Evolutionary conservation across 2,888 invertebrate genomes (phyloP).

Genomic region (Imbricaverruca yamaguchii): DNA sequence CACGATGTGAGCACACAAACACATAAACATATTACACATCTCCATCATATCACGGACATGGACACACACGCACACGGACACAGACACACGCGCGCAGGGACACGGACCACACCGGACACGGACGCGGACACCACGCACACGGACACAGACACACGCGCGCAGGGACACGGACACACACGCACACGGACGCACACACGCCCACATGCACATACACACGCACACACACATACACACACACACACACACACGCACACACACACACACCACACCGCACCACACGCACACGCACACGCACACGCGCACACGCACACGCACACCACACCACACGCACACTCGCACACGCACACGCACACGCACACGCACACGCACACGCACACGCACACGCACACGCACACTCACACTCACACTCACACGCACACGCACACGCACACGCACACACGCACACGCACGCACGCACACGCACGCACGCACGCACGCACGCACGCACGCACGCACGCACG

Average conservation of each 20-base stretch:
- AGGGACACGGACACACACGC: background rate
- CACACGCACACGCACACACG: background rate
- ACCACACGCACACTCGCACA: background rate
- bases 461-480: background rate
- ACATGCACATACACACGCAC: background rate
- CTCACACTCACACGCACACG: background rate
- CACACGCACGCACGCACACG: background rate
- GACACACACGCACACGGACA: background rate
- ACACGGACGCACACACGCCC: background rate
- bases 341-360: background rate
- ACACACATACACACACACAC: background rate
- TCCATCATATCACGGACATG: background rate
- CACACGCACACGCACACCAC: background rate
- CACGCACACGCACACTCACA: slow-evolving; percentile 8
- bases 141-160: background rate
- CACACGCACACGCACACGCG: slow-evolving; percentile 1
- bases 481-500: background rate
- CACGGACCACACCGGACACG: background rate
- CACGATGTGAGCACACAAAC: no score
- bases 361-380: background rate
- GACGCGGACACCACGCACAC: background rate
- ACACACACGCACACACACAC: background rate
- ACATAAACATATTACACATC: slow-evolving; percentile 14
- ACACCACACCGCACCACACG: no score
- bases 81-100: background rate